Percentiles rank a stretch among this genome's conserved stretches.
These are phyloP conservation scores for Camelus dromedarius DNA, from an alignment of 2,113 vertebrate genomes.

Conservation along the genomic window DNA sequence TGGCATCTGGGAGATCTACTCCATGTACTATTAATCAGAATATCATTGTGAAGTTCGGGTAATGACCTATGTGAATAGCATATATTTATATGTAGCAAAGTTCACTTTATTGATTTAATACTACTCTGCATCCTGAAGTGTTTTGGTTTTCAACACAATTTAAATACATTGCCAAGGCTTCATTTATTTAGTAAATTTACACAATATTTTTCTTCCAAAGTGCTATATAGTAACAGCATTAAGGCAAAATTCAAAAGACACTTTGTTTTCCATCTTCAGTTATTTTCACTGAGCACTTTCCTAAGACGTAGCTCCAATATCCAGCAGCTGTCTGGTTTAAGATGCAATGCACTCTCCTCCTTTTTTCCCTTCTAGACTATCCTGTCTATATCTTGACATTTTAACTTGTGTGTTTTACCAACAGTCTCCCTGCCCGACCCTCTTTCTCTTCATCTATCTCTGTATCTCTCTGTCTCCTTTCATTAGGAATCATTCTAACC, in stretches of 20 bases:
- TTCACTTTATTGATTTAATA: constrained; percentile 80
- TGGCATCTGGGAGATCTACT: constrained; percentile 82
- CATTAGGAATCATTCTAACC: background rate
- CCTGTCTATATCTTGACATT: background rate
- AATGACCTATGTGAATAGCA: constrained; percentile 74
- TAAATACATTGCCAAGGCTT: constrained; percentile 59
- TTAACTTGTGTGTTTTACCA: background rate
- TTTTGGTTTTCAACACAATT: constrained; percentile 73
- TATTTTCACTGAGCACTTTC: background rate
- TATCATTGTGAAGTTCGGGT: constrained; percentile 79
- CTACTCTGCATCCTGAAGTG: constrained; percentile 39
- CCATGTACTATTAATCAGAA: constrained; percentile 83
- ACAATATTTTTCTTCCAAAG: constrained; percentile 61
- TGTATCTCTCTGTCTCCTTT: background rate
- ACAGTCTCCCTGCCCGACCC: no score
- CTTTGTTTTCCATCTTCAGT: constrained; percentile 42
- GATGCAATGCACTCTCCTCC: background rate
- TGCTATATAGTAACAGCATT: background rate
- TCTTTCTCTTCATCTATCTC: background rate
- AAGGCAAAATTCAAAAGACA: constrained; percentile 47
- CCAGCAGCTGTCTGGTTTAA: background rate
- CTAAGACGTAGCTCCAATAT: background rate
- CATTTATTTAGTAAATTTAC: constrained; percentile 72
- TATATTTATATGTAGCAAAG: constrained; percentile 72
- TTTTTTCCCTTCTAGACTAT: background rate